Evolutionary conservation across 2,888 invertebrate genomes (phyloP), one percentile per base, ranked within the genome.

Genomic region (Julus scanicus): DNA sequence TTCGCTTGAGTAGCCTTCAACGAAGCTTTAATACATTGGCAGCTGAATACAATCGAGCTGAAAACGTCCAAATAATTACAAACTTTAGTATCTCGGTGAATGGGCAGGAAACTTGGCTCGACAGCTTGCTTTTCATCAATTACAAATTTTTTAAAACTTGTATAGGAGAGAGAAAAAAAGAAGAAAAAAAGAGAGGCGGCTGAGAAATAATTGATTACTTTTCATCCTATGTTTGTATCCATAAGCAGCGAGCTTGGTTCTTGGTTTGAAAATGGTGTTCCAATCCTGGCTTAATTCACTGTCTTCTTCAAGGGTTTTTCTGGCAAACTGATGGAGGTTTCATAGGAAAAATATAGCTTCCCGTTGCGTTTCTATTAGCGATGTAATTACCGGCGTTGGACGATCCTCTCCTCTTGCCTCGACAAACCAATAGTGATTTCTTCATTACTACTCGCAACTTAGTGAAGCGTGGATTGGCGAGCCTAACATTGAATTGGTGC

Each of bases 31-130:
- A 80, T 80, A 13, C 80, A 80, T 80, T 37, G 80, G 80, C 80
- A 80, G 80, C 29, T 6, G 80, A 80, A 80, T 80, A 80, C 80
- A 80, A 80, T 80, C 80, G 80, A 80, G 80, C 80, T 80, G 80
- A 80, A 80, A 80, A 80, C 80, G 80, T 80, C 80, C 80, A 37
- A 80, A 80, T 80, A 80, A 80, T 80, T 80, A 80, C 80, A 80
- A 80, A 80, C 37, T 80, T 37, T 11, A 80, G 80, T 80, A 80
- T 80, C 37, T 80, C 80, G 80, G 29, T 80, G 80, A 80, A 80
- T 80, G 37, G 80, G 80, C 80, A 80, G 80, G 80, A 80, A 80
- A 80, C 80, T 13, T 11, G 80, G 80, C 80, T 80, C 80, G 80
- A 80, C 80, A 80, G 80, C 80, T 80, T 80, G 80, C 80, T 29